Percentiles rank a stretch among this genome's conserved stretches.
phyloP scores from a whole-genome alignment of 2,888 invertebrate genomes.

The Papilio protenor region DNA sequence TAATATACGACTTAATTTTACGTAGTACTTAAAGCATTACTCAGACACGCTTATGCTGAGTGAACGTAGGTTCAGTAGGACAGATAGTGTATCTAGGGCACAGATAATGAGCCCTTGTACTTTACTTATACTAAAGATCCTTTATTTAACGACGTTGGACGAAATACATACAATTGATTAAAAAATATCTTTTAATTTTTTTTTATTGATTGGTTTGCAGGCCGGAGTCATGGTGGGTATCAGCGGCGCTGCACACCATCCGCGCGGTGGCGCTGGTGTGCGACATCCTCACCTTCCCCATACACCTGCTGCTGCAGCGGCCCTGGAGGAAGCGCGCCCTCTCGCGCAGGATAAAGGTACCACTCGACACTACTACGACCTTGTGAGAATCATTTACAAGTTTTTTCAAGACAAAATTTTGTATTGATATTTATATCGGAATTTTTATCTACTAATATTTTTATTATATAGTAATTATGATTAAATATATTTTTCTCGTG shows the following conservation, averaged over 20 bases:
- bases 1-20: neutral
- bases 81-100: constrained; percentile 3
- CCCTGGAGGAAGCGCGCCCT: constrained; percentile 93
- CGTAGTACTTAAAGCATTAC: neutral
- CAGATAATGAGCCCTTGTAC: neutral
- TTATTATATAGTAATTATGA: no score
- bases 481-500: neutral
- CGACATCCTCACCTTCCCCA: constrained; percentile 95
- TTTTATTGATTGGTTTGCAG: constrained; percentile 62
- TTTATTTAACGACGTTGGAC: neutral
- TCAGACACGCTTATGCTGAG: neutral
- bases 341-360: constrained; percentile 91
- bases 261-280: constrained; percentile 93
- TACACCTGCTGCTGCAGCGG: constrained; percentile 93
- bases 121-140: neutral
- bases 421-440: neutral
- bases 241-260: constrained; percentile 90
- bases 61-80: neutral
- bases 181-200: neutral
- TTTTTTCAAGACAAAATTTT: neutral
- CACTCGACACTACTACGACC: neutral
- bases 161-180: neutral
- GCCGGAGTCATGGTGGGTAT: constrained; percentile 87
- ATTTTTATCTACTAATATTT: neutral
- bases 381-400: neutral